These are phyloP conservation scores for Ganaspis sp. DNA, from an alignment of 1,140 invertebrate genomes.

Conservation along the genomic window DNA sequence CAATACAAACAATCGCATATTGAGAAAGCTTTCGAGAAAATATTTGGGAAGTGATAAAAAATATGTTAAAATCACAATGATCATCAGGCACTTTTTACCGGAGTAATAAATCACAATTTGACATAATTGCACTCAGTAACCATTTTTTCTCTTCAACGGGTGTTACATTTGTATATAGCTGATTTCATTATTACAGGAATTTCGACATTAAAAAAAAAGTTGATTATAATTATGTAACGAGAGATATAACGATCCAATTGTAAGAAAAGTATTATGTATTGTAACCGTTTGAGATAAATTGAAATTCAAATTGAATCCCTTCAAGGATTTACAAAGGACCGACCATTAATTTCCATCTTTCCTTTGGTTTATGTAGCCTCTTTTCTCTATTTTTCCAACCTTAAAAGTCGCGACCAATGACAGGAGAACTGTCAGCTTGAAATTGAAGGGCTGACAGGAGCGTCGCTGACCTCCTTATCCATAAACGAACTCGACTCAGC, in stretches of 20 bases:
- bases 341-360: constrained; percentile 2
- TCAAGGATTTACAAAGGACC: constrained; percentile 4
- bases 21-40: too few relatives aligned
- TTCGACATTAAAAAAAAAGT: background rate
- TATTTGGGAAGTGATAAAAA: too few relatives aligned
- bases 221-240: constrained; percentile 9
- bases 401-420: background rate
- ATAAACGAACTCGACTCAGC: constrained; percentile 6
- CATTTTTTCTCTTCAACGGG: background rate
- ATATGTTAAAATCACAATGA: too few relatives aligned
- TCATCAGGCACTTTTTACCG: too few relatives aligned
- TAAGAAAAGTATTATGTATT: constrained; percentile 1
- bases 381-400: background rate
- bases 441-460: constrained; percentile 20
- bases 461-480: constrained; percentile 7
- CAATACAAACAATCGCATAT: too few relatives aligned
- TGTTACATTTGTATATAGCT: background rate
- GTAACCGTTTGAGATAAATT: background rate
- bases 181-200: background rate
- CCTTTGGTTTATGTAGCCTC: background rate
- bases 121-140: background rate
- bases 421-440: background rate
- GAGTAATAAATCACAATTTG: too few relatives aligned
- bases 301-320: constrained; percentile 13
- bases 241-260: background rate